Evolutionary conservation across 2,888 invertebrate genomes (phyloP).

Genomic region (Erebia palarica): DNA sequence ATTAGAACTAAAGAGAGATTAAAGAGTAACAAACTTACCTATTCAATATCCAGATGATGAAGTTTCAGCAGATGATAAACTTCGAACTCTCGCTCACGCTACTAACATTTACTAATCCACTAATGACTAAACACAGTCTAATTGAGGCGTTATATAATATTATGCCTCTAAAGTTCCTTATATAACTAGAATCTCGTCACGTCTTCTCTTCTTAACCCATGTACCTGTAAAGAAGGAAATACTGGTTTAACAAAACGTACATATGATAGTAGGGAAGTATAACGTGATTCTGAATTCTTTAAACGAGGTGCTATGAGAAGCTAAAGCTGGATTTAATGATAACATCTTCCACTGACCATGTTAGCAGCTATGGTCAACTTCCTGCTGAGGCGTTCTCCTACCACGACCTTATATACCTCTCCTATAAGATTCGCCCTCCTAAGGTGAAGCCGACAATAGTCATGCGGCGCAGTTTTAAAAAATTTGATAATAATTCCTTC

Average conservation of each 20-base stretch:
- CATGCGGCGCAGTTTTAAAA: too few species aligned
- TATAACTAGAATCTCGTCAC: slow-evolving; percentile 66
- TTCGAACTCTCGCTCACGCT: slow-evolving; percentile 26
- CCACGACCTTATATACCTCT: too few species aligned
- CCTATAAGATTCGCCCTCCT: too few species aligned
- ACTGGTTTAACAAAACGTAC: slow-evolving; percentile 15
- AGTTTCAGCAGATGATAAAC: slow-evolving; percentile 5
- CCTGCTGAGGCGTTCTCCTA: too few species aligned
- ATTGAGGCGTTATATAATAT: slow-evolving; percentile 52
- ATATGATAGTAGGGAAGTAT: background rate
- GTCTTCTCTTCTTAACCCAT: slow-evolving; percentile 49
- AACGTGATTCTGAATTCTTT: too few species aligned
- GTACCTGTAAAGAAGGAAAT: slow-evolving; percentile 58
- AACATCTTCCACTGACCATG: too few species aligned
- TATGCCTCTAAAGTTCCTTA: slow-evolving; percentile 64
- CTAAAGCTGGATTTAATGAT: too few species aligned
- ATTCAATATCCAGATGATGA: background rate
- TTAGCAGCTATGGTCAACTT: too few species aligned
- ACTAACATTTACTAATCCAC: slow-evolving; percentile 47
- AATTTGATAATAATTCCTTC: too few species aligned
- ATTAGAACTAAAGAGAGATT: too few species aligned
- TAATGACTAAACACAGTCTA: slow-evolving; percentile 51
- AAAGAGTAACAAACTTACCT: background rate
- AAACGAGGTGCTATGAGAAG: too few species aligned
- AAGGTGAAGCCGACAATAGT: too few species aligned